Conservation (phyloP, 2,113 vertebrate genomes). For the Danio rerio region GRCz12tu NC_133192.1:24462501-24463000, state of each 20-base stretch:
- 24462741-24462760: background rate
- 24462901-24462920: background rate
- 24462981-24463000: background rate
- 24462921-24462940: background rate
- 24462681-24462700: background rate
- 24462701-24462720: background rate
- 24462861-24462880: background rate
- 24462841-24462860: slow-evolving; percentile 11
- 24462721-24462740: background rate
- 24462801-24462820: background rate
- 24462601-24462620: background rate
- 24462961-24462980: background rate
- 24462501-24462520: background rate
- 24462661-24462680: background rate
- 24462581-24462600: background rate
- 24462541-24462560: background rate
- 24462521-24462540: background rate
- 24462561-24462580: background rate
- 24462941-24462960: background rate
- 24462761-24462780: background rate
- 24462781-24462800: background rate
- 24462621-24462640: background rate
- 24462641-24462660: background rate
- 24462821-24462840: background rate
- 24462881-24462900: background rate